Evolutionary conservation across 2,888 invertebrate species (phyloP).

Genomic region (Pandemis heparana): DNA sequence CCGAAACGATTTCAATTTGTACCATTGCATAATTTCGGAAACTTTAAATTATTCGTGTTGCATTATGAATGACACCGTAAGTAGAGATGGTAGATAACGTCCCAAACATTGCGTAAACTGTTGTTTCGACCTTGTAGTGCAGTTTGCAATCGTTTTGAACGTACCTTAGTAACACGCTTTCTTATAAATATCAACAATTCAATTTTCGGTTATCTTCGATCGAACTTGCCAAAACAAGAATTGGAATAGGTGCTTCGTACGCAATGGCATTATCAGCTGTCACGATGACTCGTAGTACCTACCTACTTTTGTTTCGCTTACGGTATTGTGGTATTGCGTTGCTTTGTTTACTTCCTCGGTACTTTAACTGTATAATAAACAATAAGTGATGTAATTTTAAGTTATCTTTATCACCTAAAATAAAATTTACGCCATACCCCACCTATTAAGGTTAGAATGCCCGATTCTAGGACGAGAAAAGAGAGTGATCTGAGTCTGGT

Average conservation of each 20-base stretch:
- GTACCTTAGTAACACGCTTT: slow-evolving; percentile 45
- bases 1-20: slow-evolving; percentile 74
- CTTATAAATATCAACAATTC: slow-evolving; percentile 44
- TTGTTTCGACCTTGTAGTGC: slow-evolving; percentile 62
- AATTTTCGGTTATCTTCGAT: slow-evolving; percentile 43
- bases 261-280: slow-evolving; percentile 26
- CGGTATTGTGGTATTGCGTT: slow-evolving; percentile 17
- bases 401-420: not conserved
- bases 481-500: not conserved
- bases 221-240: slow-evolving; percentile 38
- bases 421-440: not conserved
- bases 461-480: not conserved
- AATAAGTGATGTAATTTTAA: not conserved
- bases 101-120: slow-evolving; percentile 64
- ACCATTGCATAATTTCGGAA: slow-evolving; percentile 77
- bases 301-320: not conserved
- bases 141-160: slow-evolving; percentile 58
- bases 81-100: slow-evolving; percentile 69
- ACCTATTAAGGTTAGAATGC: too few relatives aligned
- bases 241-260: slow-evolving; percentile 36
- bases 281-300: slow-evolving; percentile 28
- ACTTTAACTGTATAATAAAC: not conserved
- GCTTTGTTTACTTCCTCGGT: slow-evolving; percentile 20
- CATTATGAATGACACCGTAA: slow-evolving; percentile 65
- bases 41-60: slow-evolving; percentile 72